Evolutionary conservation across 1,140 invertebrate species (phyloP).

Genomic region (Phortica variegata): DNA sequence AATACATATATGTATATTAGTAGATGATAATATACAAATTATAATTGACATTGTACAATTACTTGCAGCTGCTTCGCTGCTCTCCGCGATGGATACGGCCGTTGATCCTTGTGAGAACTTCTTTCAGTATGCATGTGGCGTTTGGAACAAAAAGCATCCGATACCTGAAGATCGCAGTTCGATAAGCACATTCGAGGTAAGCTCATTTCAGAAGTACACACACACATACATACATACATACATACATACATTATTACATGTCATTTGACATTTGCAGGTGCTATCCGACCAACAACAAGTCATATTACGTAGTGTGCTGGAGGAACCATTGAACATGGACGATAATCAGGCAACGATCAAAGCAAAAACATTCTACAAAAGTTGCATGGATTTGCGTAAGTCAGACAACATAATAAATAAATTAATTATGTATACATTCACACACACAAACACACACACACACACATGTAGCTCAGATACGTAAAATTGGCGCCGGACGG

Average conservation of each 20-base stretch:
- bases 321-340: conserved; percentile 63
- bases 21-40: neutral
- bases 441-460: neutral
- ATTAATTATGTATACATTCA: neutral
- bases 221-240: neutral
- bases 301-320: conserved; percentile 75
- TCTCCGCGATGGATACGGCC: conserved; percentile 79
- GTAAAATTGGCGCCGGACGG: conserved; percentile 67
- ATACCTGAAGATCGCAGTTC: conserved; percentile 87
- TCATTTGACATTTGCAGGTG: conserved; percentile 55
- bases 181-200: conserved; percentile 81
- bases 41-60: neutral
- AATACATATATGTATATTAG: neutral
- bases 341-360: conserved; percentile 76
- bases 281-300: conserved; percentile 84
- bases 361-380: conserved; percentile 82
- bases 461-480: conserved; percentile 66
- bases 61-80: conserved; percentile 72
- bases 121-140: conserved; percentile 86
- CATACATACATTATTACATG: neutral
- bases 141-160: conserved; percentile 85
- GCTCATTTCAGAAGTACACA: neutral
- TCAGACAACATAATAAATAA: conserved; percentile 30
- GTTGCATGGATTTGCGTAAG: conserved; percentile 87
- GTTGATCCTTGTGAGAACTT: conserved; percentile 85